Evolutionary conservation across 2,888 invertebrate species (phyloP), one percentile per base, ranked within the genome.

Genomic region (Phragmatobia fuliginosa): DNA sequence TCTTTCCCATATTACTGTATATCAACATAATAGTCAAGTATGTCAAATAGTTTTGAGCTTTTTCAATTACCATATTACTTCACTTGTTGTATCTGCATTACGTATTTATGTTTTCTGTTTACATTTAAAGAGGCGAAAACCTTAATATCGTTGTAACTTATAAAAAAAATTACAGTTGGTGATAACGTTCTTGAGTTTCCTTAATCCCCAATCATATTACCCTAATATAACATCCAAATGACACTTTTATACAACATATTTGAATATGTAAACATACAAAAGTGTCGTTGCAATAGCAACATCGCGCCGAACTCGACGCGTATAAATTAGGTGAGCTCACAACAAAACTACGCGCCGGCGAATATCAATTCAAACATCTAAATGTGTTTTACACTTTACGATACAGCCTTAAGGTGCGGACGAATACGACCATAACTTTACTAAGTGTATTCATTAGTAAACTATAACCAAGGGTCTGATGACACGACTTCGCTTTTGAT

Each of bases 321-420:
- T 93, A 93, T 94, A 94, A 94, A 94, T 94, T 93, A 94, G 91
- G 88, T 88, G 91, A 83, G 85, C 86, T 78, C 76, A 67, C 88
- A 91, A 92, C 92, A 91, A 93, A 92, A 92, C 92, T 87, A 89
- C 90, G 83, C 83, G 85, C 83, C 85, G 78, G 82, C 85, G 87
- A 85, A 90, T 94, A 94, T 94, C 93, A 83, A 88, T 77, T 84
- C 87, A 81, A 89, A 88, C 89, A 93, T 92, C 93, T 92, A 83
- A 86, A 83, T 70, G 75, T 68, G 68, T 74, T 70, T 94, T 92
- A 91, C 73, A 88, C 25, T 52, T 25, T 56, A 89, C 91, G 92
- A 89, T 75, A 75, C 36, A 63, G 36, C 31, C 65, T 52, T 59
- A 5, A 56, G 45, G 38, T 56, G 56, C 31, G 8, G 11, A 21